Evolutionary conservation across 1,140 invertebrate species (phyloP), one percentile per base, ranked within the genome.

Genomic region (Maniola jurtina): DNA sequence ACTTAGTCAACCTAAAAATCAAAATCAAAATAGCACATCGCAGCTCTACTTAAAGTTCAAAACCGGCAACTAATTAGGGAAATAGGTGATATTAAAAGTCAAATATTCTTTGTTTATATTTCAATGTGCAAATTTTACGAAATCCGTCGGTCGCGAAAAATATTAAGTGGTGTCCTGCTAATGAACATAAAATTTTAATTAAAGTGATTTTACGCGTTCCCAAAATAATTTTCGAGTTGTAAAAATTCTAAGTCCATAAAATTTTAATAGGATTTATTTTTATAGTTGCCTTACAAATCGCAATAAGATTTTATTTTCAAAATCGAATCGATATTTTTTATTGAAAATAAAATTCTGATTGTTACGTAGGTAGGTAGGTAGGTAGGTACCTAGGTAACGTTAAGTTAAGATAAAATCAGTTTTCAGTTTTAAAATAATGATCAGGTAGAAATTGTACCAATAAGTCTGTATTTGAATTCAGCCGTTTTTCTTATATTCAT

Each of bases 221-320:
- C 0, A 45, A 45, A 40, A 3, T 13, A 42, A 13, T 45, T 45
- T 45, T 45, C 11, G 13, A 2, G 11, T 45, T 45, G 11, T 45
- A 13, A 45, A 13, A 9, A 45, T 45, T 13, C 1, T 13, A 45
- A 45, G 42, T n/a, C 42, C 10, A 45, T 45, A 45, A 45, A 45
- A 45, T 13, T 45, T 45, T 45, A 45, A 45, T 45, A 45, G 42
- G 13, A 45, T 45, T 45, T 45, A 45, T 45, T 45, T 40, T 45
- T 45, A 45, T 45, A 45, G 40, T 9, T 38, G 38, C 38, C 6
- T 38, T 38, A 38, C 40, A 42, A 42, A 11, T 45, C 42, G 42
- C 13, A 45, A 45, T 45, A 6, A 13, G 42, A 45, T 45, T 45
- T 45, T n/a, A 45, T 13, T 45, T 45, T 45, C 13, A n/a, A 45